These are phyloP conservation scores for Microtus oregoni DNA, from an alignment of 2,113 vertebrate species.

Conservation along the genomic window DNA sequence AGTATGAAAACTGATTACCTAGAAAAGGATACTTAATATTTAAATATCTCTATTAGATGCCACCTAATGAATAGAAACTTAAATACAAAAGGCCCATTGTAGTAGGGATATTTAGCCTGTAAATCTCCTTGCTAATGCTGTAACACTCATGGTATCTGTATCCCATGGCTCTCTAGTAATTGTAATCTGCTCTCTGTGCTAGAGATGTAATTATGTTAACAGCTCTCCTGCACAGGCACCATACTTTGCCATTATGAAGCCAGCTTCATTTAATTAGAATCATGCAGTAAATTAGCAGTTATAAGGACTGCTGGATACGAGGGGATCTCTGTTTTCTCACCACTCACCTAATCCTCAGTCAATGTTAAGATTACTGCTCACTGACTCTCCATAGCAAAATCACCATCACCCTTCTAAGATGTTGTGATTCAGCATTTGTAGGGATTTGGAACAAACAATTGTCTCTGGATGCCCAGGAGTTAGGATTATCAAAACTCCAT, in stretches of 20 bases:
- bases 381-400: slow-evolving; percentile 77
- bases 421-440: slow-evolving; percentile 65
- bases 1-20: slow-evolving; percentile 72
- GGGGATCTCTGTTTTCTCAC: slow-evolving; percentile 86
- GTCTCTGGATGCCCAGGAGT: slow-evolving; percentile 55
- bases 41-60: slow-evolving; percentile 59
- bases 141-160: slow-evolving; percentile 73
- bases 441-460: slow-evolving; percentile 63
- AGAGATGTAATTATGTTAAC: slow-evolving; percentile 88
- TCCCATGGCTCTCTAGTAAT: slow-evolving; percentile 84
- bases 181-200: slow-evolving; percentile 83
- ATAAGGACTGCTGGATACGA: slow-evolving; percentile 84
- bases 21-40: slow-evolving; percentile 62
- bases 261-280: slow-evolving; percentile 88
- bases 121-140: slow-evolving; percentile 76
- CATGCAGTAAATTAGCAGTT: slow-evolving; percentile 88
- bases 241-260: slow-evolving; percentile 87
- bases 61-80: slow-evolving; percentile 50
- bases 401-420: slow-evolving; percentile 58
- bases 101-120: slow-evolving; percentile 70
- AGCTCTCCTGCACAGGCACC: slow-evolving; percentile 83
- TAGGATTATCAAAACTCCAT: slow-evolving; percentile 47
- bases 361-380: slow-evolving; percentile 83
- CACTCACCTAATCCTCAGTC: slow-evolving; percentile 87
- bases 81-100: slow-evolving; percentile 62